phyloP scores from a whole-genome alignment of 2,113 vertebrate species.

The Lophius piscatorius region DNA sequence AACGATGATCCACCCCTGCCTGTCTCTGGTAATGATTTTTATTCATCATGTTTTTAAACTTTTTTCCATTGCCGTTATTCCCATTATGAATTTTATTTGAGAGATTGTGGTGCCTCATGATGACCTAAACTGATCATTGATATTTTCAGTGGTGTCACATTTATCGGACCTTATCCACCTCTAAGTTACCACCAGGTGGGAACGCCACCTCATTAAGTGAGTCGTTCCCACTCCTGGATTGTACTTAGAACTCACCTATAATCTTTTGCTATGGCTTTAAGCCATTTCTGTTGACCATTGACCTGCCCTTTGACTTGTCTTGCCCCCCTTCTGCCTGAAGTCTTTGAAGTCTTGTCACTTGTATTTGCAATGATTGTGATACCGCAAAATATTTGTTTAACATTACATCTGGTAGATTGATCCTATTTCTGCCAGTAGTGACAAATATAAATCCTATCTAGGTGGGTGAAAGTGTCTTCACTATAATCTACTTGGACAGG shows the following conservation, averaged over 20 bases:
- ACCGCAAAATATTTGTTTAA: slow-evolving; percentile 3
- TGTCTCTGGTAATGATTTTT: slow-evolving; percentile 54
- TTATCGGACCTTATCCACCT: slow-evolving; percentile 38
- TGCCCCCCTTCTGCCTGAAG: background rate
- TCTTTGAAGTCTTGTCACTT: slow-evolving; percentile 28
- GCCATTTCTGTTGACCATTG: slow-evolving; percentile 38
- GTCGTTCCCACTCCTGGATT: no score
- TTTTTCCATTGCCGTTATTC: slow-evolving; percentile 25
- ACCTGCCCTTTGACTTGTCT: slow-evolving; percentile 26
- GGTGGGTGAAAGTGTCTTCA: slow-evolving; percentile 40
- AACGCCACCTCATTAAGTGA: no score
- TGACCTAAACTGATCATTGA: slow-evolving; percentile 39
- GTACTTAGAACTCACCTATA: slow-evolving; percentile 36
- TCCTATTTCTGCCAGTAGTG: slow-evolving; percentile 10
- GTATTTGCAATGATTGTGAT: slow-evolving; percentile 21
- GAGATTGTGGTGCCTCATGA: slow-evolving; percentile 16
- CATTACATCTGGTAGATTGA: slow-evolving; percentile 9
- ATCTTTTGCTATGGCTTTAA: slow-evolving; percentile 24
- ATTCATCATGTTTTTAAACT: slow-evolving; percentile 12
- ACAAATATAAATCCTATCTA: slow-evolving; percentile 16
- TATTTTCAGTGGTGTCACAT: slow-evolving; percentile 49
- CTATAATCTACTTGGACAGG: slow-evolving; percentile 44
- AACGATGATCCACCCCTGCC: slow-evolving; percentile 48
- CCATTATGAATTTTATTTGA: slow-evolving; percentile 25
- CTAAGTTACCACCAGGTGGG: no score